Conservation (phyloP, 2,888 invertebrate genomes). For the Cremastinae sp. region DNA sequence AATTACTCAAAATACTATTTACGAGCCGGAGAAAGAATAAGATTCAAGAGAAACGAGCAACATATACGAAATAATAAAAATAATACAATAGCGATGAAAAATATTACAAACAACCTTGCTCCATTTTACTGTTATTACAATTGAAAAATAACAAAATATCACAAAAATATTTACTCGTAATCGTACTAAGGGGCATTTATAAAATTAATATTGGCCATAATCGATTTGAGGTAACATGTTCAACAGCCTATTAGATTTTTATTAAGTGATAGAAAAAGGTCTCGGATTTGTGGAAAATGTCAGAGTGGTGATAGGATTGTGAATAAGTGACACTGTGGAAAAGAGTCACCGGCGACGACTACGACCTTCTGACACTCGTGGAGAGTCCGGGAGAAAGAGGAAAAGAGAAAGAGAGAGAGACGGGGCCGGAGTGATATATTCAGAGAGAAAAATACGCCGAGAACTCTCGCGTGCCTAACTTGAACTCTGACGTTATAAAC, state of each 20-base stretch:
- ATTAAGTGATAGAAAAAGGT: slow-evolving; percentile 64
- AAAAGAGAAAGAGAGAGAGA: slow-evolving; percentile 2
- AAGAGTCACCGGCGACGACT: slow-evolving; percentile 46
- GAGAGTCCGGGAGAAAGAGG: background rate
- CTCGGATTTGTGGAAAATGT: slow-evolving; percentile 68
- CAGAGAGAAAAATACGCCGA: slow-evolving; percentile 43
- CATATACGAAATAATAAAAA: too few relatives aligned
- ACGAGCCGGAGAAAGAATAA: slow-evolving; percentile 12
- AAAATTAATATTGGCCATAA: background rate
- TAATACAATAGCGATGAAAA: too few relatives aligned
- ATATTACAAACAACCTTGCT: too few relatives aligned
- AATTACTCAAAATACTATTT: slow-evolving; percentile 36
- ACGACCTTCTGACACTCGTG: slow-evolving; percentile 56
- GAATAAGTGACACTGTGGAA: slow-evolving; percentile 35
- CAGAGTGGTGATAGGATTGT: slow-evolving; percentile 52
- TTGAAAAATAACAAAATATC: too few relatives aligned
- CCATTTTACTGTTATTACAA: too few relatives aligned
- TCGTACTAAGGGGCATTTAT: too few relatives aligned
- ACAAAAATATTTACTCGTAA: too few relatives aligned
- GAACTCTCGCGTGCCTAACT: slow-evolving; percentile 58
- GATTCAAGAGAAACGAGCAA: background rate
- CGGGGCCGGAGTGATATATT: slow-evolving; percentile 11
- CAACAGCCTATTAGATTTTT: slow-evolving; percentile 62
- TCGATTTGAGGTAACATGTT: slow-evolving; percentile 8
- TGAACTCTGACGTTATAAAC: slow-evolving; percentile 60